Percentiles rank a stretch among this genome's conserved stretches.
These are phyloP conservation scores for Steinernema khuongi DNA, from an alignment of 1,140 invertebrate species.

Conservation along the genomic window DNA sequence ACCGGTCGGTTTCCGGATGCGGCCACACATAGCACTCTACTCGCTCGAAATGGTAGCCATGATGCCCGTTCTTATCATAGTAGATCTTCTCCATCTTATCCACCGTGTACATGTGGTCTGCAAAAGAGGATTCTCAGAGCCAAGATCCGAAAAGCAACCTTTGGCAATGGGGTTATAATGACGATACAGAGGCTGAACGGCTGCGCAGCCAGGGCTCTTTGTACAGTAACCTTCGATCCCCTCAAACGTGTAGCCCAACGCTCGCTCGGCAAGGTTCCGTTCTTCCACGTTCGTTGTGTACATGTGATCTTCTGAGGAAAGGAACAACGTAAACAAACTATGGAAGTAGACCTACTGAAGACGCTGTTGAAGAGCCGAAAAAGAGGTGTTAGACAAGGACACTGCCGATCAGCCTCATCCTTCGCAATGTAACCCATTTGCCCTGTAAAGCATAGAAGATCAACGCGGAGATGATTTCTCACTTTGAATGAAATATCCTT, in stretches of 20 bases:
- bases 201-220: conserved; percentile 51
- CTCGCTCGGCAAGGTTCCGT: conserved; percentile 41
- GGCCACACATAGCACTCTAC: conserved; percentile 52
- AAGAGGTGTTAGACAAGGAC: conserved; percentile 41
- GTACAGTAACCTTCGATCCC: conserved; percentile 46
- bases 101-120: conserved; percentile 45
- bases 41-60: conserved; percentile 44
- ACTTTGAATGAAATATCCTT: conserved; percentile 49
- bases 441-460: conserved; percentile 30
- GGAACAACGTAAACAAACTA: conserved; percentile 16
- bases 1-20: conserved; percentile 15
- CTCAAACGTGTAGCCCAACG: conserved; percentile 47
- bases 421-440: conserved; percentile 45
- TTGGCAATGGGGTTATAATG: conserved; percentile 50
- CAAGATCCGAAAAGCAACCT: conserved; percentile 35
- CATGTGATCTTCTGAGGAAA: conserved; percentile 48
- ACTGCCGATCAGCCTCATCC: conserved; percentile 36
- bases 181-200: conserved; percentile 50
- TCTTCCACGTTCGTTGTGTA: conserved; percentile 44
- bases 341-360: conserved; percentile 35
- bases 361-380: conserved; percentile 48
- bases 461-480: conserved; percentile 16
- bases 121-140: conserved; percentile 20
- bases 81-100: conserved; percentile 45
- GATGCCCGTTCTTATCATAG: conserved; percentile 46